Evolutionary conservation across 1,140 invertebrate species (phyloP).

Genomic region (Spodoptera litura): DNA sequence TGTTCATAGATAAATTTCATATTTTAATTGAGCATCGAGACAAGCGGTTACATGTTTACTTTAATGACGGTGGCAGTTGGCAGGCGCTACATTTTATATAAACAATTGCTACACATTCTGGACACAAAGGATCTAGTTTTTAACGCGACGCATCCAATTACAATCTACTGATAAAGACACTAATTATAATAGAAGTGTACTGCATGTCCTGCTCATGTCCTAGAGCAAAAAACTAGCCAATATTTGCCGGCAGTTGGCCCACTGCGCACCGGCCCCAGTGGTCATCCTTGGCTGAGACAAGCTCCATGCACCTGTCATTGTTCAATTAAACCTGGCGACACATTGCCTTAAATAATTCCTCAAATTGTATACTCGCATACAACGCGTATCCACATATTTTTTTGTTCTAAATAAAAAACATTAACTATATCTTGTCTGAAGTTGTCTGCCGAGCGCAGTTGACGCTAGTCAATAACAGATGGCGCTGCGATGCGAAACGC

Average conservation of each 20-base stretch:
- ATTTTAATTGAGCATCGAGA: constrained; percentile 25
- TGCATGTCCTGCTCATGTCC: constrained; percentile 56
- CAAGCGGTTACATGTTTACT: constrained; percentile 8
- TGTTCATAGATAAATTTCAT: constrained; percentile 20
- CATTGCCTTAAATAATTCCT: constrained; percentile 75
- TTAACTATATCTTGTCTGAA: constrained; percentile 11
- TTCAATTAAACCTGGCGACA: constrained; percentile 77
- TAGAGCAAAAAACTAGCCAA: constrained; percentile 68
- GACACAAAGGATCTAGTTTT: constrained; percentile 55
- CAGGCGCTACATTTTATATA: constrained; percentile 41
- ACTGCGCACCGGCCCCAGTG: constrained; percentile 68
- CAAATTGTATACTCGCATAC: constrained; percentile 62
- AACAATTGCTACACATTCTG: constrained; percentile 40
- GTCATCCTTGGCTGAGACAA: constrained; percentile 76
- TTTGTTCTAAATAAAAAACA: constrained; percentile 38
- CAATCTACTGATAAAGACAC: constrained; percentile 68
- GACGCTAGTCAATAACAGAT: constrained; percentile 74
- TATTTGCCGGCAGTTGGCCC: constrained; percentile 65
- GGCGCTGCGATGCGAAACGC: constrained; percentile 59
- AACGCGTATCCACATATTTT: constrained; percentile 47
- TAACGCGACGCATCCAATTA: constrained; percentile 62
- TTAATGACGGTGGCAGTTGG: constrained; percentile 28
- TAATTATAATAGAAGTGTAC: constrained; percentile 72
- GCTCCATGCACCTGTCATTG: constrained; percentile 76
- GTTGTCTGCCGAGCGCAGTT: constrained; percentile 35